These are phyloP conservation scores for Tragelaphus scriptus DNA, from an alignment of 2,113 vertebrate genomes.

Conservation along the genomic window DNA sequence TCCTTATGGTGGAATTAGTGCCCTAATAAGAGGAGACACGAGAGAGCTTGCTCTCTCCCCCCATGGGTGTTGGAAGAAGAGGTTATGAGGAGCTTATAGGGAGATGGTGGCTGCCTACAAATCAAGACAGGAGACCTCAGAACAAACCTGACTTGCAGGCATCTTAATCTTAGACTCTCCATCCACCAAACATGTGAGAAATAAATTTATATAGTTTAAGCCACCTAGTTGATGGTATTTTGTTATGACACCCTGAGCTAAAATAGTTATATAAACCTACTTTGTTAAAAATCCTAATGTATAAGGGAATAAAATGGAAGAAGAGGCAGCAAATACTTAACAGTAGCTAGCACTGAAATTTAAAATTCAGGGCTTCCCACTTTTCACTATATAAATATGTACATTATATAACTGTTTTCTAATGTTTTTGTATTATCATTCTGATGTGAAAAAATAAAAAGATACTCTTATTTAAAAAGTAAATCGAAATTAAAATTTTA, in stretches of 20 bases:
- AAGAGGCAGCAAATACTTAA: not conserved
- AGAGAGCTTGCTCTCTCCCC: not conserved
- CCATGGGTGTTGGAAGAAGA: accelerated
- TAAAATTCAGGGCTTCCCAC: not conserved
- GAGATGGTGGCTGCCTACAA: not conserved
- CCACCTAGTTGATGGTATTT: not conserved
- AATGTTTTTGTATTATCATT: not conserved
- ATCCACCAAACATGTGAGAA: not conserved
- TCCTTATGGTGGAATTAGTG: not conserved
- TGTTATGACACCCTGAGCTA: not conserved
- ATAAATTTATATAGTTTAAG: not conserved
- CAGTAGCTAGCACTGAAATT: not conserved
- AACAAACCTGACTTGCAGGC: not conserved
- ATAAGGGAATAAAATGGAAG: not conserved
- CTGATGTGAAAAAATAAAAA: not conserved
- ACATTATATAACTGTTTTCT: not conserved
- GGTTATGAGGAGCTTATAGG: accelerated
- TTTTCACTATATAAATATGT: not conserved
- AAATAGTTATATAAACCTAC: not conserved
- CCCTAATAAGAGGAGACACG: not conserved
- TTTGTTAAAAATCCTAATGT: not conserved
- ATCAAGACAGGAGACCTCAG: not conserved
- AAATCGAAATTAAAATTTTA: not conserved
- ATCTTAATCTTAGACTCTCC: not conserved
- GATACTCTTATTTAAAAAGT: not conserved